phyloP scores from a whole-genome alignment of 2,113 vertebrate species.

The Lepus americanus region DNA sequence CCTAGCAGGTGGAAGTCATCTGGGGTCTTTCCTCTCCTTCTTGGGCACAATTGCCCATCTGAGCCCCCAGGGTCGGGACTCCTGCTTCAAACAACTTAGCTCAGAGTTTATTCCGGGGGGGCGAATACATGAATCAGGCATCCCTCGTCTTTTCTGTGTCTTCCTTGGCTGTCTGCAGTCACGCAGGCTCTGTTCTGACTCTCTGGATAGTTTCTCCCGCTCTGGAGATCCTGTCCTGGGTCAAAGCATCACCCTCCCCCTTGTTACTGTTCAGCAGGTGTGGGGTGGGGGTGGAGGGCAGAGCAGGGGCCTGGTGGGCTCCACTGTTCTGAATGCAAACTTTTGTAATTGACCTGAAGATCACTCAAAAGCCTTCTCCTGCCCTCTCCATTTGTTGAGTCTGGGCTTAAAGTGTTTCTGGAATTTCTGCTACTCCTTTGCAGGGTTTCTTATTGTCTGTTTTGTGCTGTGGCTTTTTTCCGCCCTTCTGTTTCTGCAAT shows the following conservation, averaged over 20 bases:
- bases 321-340: constrained; percentile 32
- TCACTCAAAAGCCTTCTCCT: neutral
- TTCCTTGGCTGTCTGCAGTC: constrained; percentile 29
- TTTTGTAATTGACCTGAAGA: constrained; percentile 48
- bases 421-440: constrained; percentile 57
- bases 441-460: constrained; percentile 52
- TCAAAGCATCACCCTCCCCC: constrained; percentile 26
- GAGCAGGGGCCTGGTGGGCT: neutral
- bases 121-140: neutral
- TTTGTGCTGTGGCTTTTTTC: neutral
- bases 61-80: constrained; percentile 35
- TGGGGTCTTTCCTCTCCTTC: neutral
- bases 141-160: neutral
- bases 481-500: constrained; percentile 53
- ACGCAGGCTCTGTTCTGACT: neutral
- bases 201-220: constrained; percentile 2
- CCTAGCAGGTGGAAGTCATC: neutral
- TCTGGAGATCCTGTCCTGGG: neutral
- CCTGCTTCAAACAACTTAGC: constrained; percentile 10
- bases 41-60: neutral
- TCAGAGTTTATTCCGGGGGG: constrained; percentile 37
- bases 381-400: constrained; percentile 60
- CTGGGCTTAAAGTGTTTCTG: constrained; percentile 68
- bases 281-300: neutral
- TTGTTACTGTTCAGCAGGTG: neutral